Evolutionary conservation across 2,797 vertebrate species (phyloP), one percentile per base, ranked within the genome.

Genomic region (Rhodeus uyekii): DNA sequence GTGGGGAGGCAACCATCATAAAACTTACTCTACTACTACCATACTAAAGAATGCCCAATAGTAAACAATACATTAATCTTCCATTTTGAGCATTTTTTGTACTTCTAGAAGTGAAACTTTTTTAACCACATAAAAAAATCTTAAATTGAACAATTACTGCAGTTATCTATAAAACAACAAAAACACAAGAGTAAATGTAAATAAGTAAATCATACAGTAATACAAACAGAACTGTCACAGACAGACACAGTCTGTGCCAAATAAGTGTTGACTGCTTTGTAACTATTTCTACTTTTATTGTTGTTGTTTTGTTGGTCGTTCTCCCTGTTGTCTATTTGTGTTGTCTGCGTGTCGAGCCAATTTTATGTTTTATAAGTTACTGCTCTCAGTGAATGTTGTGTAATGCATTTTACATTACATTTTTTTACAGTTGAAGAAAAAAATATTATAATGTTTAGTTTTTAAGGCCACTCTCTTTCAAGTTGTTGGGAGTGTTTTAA

Each of bases 11-110:
- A 82, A 36, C 72, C 64, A 55, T 16, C 50, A 46, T 77, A 44
- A 82, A 82, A 58, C 71, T 32, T 74, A 39, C 42, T 48, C 16
- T 68, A 69, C 36, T 65, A 10, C 76, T 61, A 44, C 27, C 50
- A 69, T 18, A 22, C 24, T n/a, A 34, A 76, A 27, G 32, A 38
- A 63, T 50, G 32, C 48, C 6, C 22, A 61, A 7, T 27, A 24
- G 55, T 80, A 48, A 72, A 80, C 55, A 61, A 46, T 58, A 80
- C 12, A 46, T 46, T 10, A 46, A 46, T 48, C 27, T n/a, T 55
- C 36, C 71, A 16, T 42, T 58, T 61, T 42, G 1, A 78, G 34
- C 46, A 34, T 24, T 36, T 73, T 53, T n/a, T n/a, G n/a, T 36
- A 72, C 16, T 46, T 68, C 8, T 24, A 4, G 3, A 39, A 67